Base-by-base conservation (phyloP, 2,888 invertebrate genomes). In the Eutolmus rufibarbis region DNA sequence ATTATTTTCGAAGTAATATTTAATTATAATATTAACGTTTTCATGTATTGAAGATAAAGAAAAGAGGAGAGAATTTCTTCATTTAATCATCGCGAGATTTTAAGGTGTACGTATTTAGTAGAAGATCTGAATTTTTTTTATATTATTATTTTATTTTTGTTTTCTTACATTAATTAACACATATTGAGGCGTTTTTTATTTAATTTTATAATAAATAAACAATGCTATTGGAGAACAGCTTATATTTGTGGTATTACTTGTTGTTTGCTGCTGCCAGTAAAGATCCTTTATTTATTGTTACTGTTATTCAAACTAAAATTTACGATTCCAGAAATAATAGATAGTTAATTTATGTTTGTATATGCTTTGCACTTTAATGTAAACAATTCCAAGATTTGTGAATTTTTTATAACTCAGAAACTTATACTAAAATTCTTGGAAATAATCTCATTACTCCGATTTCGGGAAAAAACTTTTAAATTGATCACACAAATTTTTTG, bases 1-100 rank as follows among this genome's bases (percentile, higher is more conserved):
- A 74, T 74, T 85, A 74, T 85, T 85, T 85, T 74, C 40, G 74
- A 74, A 85, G 34, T 85, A 85, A 85, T 85, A 85, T 74, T 85
- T 85, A 85, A 74, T 85, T 74, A 74, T 74, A 74, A 85, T 85
- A n/a, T 85, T 43, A 74, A 74, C 85, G 23, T 74, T 84, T 85
- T 85, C 74, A 74, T 66, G 57, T 84, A 84, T 84, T 81, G 43
- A 28, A 84, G 56, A 56, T 19, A 82, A 37, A 51, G 14, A 12
- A 78, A 28, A 28, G 79, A 79, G 34, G 40, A 78, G 14, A 82
- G 8, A 76, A 76, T 9, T 14, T 76, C 23, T 76, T 76, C 31
- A 76, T 76, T 76, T 76, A 76, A 76, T 37, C 40, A 76, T 82
- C 57, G 82, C 28, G 57, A 82, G 28, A 82, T 82, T 82, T 82